phyloP scores from a whole-genome alignment of 1,140 invertebrate genomes.

The Sycobia sp. region DNA sequence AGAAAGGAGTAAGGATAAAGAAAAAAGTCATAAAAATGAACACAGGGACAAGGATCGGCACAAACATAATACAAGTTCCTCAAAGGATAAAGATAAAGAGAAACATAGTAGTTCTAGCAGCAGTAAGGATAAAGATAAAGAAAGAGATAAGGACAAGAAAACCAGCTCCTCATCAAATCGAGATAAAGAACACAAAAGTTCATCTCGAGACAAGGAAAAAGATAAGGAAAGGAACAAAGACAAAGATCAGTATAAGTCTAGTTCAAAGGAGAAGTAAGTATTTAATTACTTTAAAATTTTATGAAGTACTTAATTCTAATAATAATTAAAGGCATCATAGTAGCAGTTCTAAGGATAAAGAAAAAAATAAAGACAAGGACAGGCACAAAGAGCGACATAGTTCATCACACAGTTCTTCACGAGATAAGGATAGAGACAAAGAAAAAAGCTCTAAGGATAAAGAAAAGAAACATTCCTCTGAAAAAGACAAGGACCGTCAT shows the following conservation, averaged over 20 bases:
- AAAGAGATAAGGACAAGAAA: conserved; percentile 49
- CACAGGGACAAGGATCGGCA: conserved; percentile 53
- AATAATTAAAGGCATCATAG: conserved; percentile 48
- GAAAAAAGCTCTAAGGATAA: conserved; percentile 64
- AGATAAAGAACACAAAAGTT: conserved; percentile 68
- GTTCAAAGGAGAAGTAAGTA: conserved; percentile 54
- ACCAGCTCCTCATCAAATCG: conserved; percentile 59
- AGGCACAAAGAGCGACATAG: conserved; percentile 52
- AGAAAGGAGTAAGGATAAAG: conserved; percentile 56
- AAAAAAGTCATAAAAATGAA: conserved; percentile 56
- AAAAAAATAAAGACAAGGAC: conserved; percentile 48
- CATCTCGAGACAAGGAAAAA: conserved; percentile 48
- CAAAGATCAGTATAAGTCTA: conserved; percentile 57
- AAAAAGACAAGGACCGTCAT: conserved; percentile 62
- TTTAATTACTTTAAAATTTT: background rate
- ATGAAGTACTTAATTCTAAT: background rate
- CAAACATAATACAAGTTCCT: conserved; percentile 54
- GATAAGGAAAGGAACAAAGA: conserved; percentile 53
- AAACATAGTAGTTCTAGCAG: conserved; percentile 49
- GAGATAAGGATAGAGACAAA: conserved; percentile 63
- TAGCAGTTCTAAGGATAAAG: conserved; percentile 56
- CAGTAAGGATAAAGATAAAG: conserved; percentile 39
- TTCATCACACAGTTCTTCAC: conserved; percentile 60
- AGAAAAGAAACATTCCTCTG: conserved; percentile 63
- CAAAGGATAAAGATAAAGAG: conserved; percentile 58